Base-by-base conservation (phyloP, 2,888 invertebrate genomes). In the Capitulum mitella region DNA sequence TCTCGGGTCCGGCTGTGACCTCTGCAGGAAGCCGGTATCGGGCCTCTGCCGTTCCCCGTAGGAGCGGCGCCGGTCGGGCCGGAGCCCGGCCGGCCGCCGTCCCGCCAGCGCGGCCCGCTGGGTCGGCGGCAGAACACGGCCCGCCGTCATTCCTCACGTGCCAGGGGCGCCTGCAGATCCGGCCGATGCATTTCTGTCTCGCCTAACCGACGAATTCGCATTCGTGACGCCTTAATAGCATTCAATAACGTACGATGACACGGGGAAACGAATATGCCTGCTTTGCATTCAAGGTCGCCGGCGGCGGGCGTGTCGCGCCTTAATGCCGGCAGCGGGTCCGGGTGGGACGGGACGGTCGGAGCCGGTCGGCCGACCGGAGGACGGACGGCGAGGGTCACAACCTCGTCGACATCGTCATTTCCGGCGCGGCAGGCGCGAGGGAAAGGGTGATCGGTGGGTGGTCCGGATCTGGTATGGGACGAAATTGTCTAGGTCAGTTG, bases 161-260 rank as follows among this genome's bases (percentile, higher is more conserved):
- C n/a, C n/a, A n/a, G n/a, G n/a, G n/a, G n/a, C n/a, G 14, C n/a
- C n/a, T 6, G n/a, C 54, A n/a, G 54, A 5, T 22, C 10, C n/a
- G 16, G 1, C 22, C 5, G 54, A 26, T n/a, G 54, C 54, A 26
- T 2, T 6, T 6, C 3, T n/a, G n/a, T 54, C 54, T 16, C 54
- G n/a, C 54, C 54, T n/a, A 5, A n/a, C 54, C 6, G 10, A n/a
- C 61, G 32, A 10, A 29, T 61, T 61, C 61, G 29, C 32, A 61
- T 61, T 16, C 61, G 61, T 61, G 61, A 61, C 61, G 32, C 61
- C 12, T 12, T 61, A 61, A 32, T 32, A 32, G 32, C 61, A 16
- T 61, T 58, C 61, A 61, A 61, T 61, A 61, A 61, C 61, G 61
- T 32, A 61, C 61, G 61, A 61, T 32, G 61, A 61, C 61, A 32